A percentile compares a stretch with the other conserved stretches of the same genome.
phyloP scores from a whole-genome alignment of 2,113 vertebrate species.

The Odontesthes bonariensis region DNA sequence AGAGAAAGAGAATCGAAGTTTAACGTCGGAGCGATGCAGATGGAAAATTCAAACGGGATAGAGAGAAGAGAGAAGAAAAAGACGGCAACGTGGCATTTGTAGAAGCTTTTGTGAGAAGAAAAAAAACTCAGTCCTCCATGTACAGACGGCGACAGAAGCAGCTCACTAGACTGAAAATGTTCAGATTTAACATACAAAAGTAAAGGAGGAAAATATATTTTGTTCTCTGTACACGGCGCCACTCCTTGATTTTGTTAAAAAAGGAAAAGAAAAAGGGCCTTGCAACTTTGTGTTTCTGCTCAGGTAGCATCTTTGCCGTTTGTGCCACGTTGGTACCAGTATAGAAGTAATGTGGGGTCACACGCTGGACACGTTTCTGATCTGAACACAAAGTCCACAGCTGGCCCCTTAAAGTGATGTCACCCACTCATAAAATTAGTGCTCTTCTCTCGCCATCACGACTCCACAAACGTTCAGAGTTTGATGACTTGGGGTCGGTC shows the following conservation, averaged over 20 bases:
- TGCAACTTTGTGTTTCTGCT: slow-evolving; percentile 59
- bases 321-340: slow-evolving; percentile 55
- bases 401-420: slow-evolving; percentile 27
- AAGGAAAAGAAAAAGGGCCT: slow-evolving; percentile 82
- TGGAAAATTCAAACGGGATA: slow-evolving; percentile 54
- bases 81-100: slow-evolving; percentile 55
- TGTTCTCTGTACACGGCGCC: slow-evolving; percentile 96
- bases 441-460: slow-evolving; percentile 35
- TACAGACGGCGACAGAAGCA: slow-evolving; percentile 85
- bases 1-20: slow-evolving; percentile 16
- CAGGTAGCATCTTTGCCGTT: slow-evolving; percentile 52
- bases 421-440: slow-evolving; percentile 18
- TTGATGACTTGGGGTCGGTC: slow-evolving; percentile 31
- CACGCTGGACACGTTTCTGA: slow-evolving; percentile 33
- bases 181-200: slow-evolving; percentile 94
- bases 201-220: slow-evolving; percentile 99
- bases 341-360: slow-evolving; percentile 28
- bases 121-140: slow-evolving; percentile 81
- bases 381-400: slow-evolving; percentile 26
- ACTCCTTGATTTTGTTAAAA: slow-evolving; percentile 78
- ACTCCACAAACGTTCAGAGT: slow-evolving; percentile 23
- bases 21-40: slow-evolving; percentile 75
- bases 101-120: slow-evolving; percentile 48
- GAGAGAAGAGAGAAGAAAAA: slow-evolving; percentile 53
- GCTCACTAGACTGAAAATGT: slow-evolving; percentile 88